Conservation (phyloP, 2,888 invertebrate genomes). For the Lasioglossum figueresi region DNA sequence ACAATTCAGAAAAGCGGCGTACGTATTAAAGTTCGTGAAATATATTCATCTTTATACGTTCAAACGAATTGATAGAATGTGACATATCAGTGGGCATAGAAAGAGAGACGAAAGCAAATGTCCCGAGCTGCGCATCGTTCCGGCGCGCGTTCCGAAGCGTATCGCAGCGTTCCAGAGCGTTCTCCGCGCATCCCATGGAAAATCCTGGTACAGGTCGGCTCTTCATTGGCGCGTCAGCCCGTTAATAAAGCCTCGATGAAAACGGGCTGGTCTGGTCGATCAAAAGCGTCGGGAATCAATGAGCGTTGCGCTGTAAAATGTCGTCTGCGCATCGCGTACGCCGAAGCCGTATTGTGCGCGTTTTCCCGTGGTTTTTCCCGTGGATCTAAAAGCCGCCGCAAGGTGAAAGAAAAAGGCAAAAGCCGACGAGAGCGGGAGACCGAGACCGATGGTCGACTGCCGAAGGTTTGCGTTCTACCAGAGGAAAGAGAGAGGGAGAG, state of each 20-base stretch:
- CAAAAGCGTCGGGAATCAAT: slow-evolving; percentile 51
- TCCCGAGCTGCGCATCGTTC: neutral
- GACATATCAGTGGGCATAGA: neutral
- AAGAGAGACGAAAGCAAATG: neutral
- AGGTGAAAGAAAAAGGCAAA: slow-evolving; percentile 42
- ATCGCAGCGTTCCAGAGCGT: neutral
- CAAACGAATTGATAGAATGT: neutral
- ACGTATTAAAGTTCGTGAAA: neutral
- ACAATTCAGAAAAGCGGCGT: neutral
- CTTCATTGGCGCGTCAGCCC: slow-evolving; percentile 41
- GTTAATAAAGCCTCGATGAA: slow-evolving; percentile 62
- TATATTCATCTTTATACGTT: neutral
- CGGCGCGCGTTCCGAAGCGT: neutral
- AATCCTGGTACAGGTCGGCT: slow-evolving; percentile 12
- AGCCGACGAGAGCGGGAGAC: slow-evolving; percentile 24
- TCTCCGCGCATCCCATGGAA: neutral
- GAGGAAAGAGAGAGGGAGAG: neutral
- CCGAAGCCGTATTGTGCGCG: slow-evolving; percentile 29
- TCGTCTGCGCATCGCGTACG: slow-evolving; percentile 38
- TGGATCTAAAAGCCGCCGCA: slow-evolving; percentile 53
- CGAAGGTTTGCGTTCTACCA: slow-evolving; percentile 39
- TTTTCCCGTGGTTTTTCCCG: slow-evolving; percentile 40
- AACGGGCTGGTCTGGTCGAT: slow-evolving; percentile 11
- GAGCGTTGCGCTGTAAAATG: slow-evolving; percentile 38
- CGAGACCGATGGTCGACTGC: neutral